Percentiles rank a stretch among this genome's conserved stretches.
These are phyloP conservation scores for Barypeithes pellucidus DNA, from an alignment of 2,888 invertebrate species.

Conservation along the genomic window DNA sequence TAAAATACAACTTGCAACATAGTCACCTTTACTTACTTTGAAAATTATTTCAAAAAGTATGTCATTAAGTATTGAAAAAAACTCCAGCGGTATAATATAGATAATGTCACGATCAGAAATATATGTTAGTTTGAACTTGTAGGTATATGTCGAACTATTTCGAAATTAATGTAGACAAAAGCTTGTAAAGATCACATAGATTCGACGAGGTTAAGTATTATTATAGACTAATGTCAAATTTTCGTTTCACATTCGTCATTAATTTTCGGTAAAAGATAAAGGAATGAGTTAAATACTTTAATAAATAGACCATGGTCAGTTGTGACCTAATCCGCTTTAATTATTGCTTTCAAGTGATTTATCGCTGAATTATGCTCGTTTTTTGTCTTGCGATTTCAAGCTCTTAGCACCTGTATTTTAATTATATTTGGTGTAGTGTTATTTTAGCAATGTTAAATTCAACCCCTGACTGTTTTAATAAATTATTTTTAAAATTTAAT, in stretches of 20 bases:
- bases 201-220: conserved; percentile 18
- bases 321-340: not conserved
- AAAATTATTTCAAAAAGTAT: conserved; percentile 31
- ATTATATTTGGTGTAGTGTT: no score
- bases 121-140: conserved; percentile 24
- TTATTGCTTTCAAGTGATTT: not conserved
- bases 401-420: not conserved
- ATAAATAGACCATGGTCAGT: conserved; percentile 27
- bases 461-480: no score
- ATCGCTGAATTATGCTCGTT: not conserved
- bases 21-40: conserved; percentile 29
- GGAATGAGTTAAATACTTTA: not conserved
- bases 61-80: conserved; percentile 28
- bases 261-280: conserved; percentile 26
- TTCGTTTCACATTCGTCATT: conserved; percentile 28
- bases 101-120: conserved; percentile 32
- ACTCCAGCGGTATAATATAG: conserved; percentile 16
- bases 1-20: conserved; percentile 33
- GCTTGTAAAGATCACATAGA: conserved; percentile 35
- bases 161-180: conserved; percentile 35
- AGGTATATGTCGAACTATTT: conserved; percentile 13
- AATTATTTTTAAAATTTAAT: no score
- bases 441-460: no score
- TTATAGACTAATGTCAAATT: conserved; percentile 29
- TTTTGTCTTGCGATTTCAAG: not conserved